Percentiles rank a stretch among this genome's conserved stretches.
phyloP scores from a whole-genome alignment of 2,888 invertebrate genomes.

The Cantharis lateralis region DNA sequence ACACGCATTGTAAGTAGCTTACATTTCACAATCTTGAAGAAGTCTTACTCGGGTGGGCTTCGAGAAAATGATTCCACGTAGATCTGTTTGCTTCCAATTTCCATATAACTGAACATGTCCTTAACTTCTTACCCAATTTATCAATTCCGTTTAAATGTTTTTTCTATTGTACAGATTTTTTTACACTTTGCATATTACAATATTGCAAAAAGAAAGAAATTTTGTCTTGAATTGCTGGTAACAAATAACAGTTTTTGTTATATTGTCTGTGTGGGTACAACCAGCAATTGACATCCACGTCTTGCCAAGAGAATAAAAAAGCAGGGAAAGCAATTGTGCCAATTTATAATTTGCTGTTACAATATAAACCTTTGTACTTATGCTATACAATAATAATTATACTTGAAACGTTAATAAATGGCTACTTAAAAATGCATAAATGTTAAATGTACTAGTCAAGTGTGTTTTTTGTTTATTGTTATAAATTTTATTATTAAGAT shows the following conservation, averaged over 20 bases:
- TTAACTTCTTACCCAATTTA: neutral
- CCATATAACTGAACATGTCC: neutral
- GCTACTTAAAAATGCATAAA: conserved; percentile 24
- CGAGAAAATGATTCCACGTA: neutral
- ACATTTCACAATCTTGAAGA: neutral
- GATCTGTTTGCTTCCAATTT: neutral
- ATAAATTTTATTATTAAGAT: conserved; percentile 5
- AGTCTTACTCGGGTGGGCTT: neutral
- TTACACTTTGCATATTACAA: too few relatives aligned
- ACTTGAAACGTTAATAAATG: conserved; percentile 10
- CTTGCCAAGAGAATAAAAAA: neutral
- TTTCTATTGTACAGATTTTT: neutral
- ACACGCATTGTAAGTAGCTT: too few relatives aligned
- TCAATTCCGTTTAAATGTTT: neutral
- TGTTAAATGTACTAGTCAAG: conserved; percentile 28
- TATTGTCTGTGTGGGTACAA: neutral
- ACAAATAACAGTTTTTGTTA: neutral
- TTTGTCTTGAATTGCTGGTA: neutral
- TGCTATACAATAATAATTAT: conserved; percentile 1
- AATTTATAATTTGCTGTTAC: conserved; percentile 1
- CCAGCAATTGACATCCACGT: neutral
- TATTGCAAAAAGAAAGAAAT: neutral
- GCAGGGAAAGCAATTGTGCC: neutral
- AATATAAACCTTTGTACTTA: conserved; percentile 18
- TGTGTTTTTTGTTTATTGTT: conserved; percentile 13